phyloP scores from a whole-genome alignment of 2,113 vertebrate genomes.

The Plotosus lineatus region DNA sequence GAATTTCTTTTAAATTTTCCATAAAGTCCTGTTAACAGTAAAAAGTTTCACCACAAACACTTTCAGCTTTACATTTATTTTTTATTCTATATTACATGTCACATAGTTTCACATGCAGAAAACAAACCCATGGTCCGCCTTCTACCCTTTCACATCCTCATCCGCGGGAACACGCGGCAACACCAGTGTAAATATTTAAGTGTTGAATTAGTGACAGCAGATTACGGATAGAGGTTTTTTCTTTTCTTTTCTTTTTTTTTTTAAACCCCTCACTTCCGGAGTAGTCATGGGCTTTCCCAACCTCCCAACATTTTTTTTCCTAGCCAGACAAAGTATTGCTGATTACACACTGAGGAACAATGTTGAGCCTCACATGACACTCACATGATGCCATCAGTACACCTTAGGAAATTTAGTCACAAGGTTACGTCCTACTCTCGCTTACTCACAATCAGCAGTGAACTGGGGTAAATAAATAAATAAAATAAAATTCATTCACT shows the following conservation, averaged over 20 bases:
- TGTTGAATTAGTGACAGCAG: slow-evolving; percentile 45
- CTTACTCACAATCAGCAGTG: background rate
- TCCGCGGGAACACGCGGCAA: slow-evolving; percentile 24
- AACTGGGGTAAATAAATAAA: background rate
- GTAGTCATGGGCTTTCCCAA: slow-evolving; percentile 1
- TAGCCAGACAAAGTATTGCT: background rate
- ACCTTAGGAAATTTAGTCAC: slow-evolving; percentile 59
- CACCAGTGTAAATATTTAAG: slow-evolving; percentile 73
- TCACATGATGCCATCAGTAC: slow-evolving; percentile 62
- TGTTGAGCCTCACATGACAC: slow-evolving; percentile 24
- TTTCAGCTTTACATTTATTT: background rate
- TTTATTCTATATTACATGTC: background rate
- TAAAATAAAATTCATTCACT: background rate
- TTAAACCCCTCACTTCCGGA: background rate
- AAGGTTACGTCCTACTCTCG: slow-evolving; percentile 44
- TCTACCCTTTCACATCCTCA: slow-evolving; percentile 14
- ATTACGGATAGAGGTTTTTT: background rate
- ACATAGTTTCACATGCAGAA: background rate
- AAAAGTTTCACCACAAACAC: background rate
- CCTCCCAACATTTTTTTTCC: background rate
- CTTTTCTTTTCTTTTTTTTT: too few species aligned
- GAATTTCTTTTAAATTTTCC: background rate
- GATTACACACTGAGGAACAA: background rate
- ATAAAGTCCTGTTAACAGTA: background rate
- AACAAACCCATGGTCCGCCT: background rate